phyloP scores from a whole-genome alignment of 2,797 vertebrate genomes.

The Nasua narica region DNA sequence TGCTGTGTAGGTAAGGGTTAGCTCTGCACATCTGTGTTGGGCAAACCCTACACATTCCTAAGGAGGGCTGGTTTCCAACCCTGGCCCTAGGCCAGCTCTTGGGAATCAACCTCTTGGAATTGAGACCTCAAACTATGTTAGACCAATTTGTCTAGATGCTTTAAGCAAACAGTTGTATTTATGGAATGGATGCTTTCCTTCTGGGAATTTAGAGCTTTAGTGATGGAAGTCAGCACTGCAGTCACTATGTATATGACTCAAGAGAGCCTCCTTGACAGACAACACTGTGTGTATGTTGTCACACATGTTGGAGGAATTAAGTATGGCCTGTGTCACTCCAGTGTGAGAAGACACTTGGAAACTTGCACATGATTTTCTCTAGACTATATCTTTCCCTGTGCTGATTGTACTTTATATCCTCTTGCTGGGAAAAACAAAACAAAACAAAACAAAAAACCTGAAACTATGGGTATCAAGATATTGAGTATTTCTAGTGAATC shows the following conservation, averaged over 20 bases:
- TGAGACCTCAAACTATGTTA: not conserved
- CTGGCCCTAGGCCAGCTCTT: not conserved
- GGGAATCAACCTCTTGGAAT: not conserved
- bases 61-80: accelerated
- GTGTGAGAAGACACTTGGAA: not conserved
- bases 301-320: not conserved
- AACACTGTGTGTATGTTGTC: not conserved
- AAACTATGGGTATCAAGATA: not conserved
- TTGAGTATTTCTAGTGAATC: too few relatives aligned
- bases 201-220: not conserved
- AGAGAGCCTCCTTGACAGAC: not conserved
- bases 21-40: not conserved
- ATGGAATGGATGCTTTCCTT: not conserved
- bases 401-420: not conserved
- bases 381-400: not conserved
- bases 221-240: not conserved
- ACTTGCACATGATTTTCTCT: not conserved
- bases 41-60: not conserved
- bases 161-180: not conserved
- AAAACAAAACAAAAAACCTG: not conserved
- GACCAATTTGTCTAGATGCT: not conserved
- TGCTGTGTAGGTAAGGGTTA: not conserved
- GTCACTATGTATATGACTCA: not conserved
- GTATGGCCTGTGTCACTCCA: not conserved
- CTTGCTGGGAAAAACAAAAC: not conserved